Conservation (phyloP, 2,888 invertebrate species). For the Napeogenes inachia region DNA sequence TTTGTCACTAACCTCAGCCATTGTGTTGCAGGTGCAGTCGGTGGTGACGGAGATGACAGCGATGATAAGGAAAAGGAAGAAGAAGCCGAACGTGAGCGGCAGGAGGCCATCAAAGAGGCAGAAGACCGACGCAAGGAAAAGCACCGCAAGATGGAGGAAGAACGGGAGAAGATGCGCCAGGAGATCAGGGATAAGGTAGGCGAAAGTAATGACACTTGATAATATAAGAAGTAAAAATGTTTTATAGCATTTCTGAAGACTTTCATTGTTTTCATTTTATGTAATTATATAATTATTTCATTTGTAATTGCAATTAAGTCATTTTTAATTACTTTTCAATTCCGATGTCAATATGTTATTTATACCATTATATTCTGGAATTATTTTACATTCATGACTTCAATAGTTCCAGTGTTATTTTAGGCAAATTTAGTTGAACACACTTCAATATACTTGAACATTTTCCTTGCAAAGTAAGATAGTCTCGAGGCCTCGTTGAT, state of each 20-base stretch:
- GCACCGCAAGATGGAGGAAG: constrained; percentile 99
- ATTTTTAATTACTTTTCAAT: too few species aligned
- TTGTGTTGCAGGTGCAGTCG: constrained; percentile 85
- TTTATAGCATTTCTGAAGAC: too few species aligned
- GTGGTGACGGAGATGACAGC: constrained; percentile 93
- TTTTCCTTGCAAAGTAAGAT: constrained; percentile 5
- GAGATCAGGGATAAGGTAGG: constrained; percentile 99
- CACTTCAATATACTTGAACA: too few species aligned
- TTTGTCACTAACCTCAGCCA: not conserved
- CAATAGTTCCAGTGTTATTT: too few species aligned
- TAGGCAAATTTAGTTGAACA: too few species aligned
- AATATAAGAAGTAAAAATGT: not conserved
- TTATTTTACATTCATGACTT: too few species aligned
- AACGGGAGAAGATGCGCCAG: constrained; percentile 99
- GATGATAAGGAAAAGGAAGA: constrained; percentile 99
- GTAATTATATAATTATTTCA: too few species aligned
- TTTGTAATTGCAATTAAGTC: too few species aligned
- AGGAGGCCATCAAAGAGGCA: constrained; percentile 98
- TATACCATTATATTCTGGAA: too few species aligned
- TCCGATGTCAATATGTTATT: too few species aligned
- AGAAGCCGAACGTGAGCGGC: constrained; percentile 97
- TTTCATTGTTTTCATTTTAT: too few species aligned
- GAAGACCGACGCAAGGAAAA: constrained; percentile 99
- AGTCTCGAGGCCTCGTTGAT: not conserved
- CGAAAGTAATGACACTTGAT: constrained; percentile 4